Evolutionary conservation across 2,113 vertebrate species (phyloP), one percentile per base, ranked within the genome.

Genomic region (Ptilonorhynchus violaceus): DNA sequence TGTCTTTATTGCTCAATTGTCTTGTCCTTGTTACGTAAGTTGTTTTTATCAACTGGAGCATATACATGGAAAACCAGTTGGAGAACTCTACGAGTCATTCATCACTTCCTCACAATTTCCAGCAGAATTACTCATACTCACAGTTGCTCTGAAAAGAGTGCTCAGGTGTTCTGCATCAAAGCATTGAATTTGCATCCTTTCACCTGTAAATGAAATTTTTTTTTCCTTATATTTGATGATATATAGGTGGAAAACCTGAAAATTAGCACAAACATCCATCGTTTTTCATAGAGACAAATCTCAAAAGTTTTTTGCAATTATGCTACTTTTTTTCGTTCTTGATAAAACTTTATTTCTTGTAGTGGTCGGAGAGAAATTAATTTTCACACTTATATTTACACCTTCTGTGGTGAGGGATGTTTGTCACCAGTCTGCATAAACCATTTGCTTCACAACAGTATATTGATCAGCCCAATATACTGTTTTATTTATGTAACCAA

Each of bases 11-110:
- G 89, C 76, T 89, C 56, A 68, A 10, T 62, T 92, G 76, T 75
- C 75, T 94, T 81, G 70, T 96, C 94, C 95, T 79, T 67, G 59
- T 92, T 89, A 93, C 22, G 11, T 96, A 97, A 96, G 93, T 93
- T 70, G 79, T 96, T 92, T 96, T 96, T 93, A 86, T 66, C 77
- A 90, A 79, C 35, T 85, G 87, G 72, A 89, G 70, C 84, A 82
- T 84, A 72, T 86, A 53, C n/a, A 49, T 74, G 42, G 75, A 87
- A 93, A 95, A 96, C 85, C 70, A 94, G 92, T 95, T 89, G 94
- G 92, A 96, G 88, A 76, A 66, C 46, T 73, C 91, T 62, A 89
- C 27, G 2, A 97, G 73, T 70, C 49, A 41, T 91, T 95, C 83
- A 78, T 91, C 95, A 68, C 47, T 81, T 83, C 58, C 91, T 92